A percentile compares a stretch with the other conserved stretches of the same genome.
phyloP scores from a whole-genome alignment of 2,888 invertebrate genomes.

The Eulithis prunata region DNA sequence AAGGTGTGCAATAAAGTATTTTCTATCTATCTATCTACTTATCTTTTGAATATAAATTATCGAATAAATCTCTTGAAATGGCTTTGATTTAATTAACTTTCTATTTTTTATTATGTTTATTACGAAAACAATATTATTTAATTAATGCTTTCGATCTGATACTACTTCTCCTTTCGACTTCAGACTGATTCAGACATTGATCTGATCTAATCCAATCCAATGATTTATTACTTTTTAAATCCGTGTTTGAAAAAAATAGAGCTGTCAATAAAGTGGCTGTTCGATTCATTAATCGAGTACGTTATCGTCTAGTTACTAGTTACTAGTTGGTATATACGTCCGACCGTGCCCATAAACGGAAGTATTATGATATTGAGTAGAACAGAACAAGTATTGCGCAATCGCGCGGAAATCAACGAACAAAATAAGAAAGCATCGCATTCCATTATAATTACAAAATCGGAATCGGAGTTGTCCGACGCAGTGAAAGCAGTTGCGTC shows the following conservation, averaged over 20 bases:
- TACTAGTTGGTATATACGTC: slow-evolving; percentile 13
- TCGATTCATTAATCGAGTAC: slow-evolving; percentile 13
- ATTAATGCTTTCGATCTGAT: background rate
- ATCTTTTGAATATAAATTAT: background rate
- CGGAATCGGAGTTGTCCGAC: slow-evolving; percentile 53
- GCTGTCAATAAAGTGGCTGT: slow-evolving; percentile 11
- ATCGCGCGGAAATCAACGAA: slow-evolving; percentile 64
- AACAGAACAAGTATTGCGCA: slow-evolving; percentile 58
- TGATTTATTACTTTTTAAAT: slow-evolving; percentile 6
- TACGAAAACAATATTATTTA: background rate
- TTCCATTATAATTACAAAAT: slow-evolving; percentile 77
- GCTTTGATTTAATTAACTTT: background rate
- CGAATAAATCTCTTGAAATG: background rate
- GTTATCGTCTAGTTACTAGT: slow-evolving; percentile 2
- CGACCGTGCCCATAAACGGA: slow-evolving; percentile 61
- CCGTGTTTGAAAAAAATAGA: slow-evolving; percentile 9
- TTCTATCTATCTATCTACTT: too few species aligned
- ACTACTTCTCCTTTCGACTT: slow-evolving; percentile 7
- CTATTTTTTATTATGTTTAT: background rate
- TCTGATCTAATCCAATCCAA: background rate
- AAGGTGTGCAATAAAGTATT: too few species aligned
- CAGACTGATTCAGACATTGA: background rate
- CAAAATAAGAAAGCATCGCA: slow-evolving; percentile 77
- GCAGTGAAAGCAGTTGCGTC: slow-evolving; percentile 75
- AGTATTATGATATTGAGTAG: slow-evolving; percentile 59